These are phyloP conservation scores for Palaemon carinicauda DNA, from an alignment of 1,140 invertebrate genomes.

Conservation along the genomic window DNA sequence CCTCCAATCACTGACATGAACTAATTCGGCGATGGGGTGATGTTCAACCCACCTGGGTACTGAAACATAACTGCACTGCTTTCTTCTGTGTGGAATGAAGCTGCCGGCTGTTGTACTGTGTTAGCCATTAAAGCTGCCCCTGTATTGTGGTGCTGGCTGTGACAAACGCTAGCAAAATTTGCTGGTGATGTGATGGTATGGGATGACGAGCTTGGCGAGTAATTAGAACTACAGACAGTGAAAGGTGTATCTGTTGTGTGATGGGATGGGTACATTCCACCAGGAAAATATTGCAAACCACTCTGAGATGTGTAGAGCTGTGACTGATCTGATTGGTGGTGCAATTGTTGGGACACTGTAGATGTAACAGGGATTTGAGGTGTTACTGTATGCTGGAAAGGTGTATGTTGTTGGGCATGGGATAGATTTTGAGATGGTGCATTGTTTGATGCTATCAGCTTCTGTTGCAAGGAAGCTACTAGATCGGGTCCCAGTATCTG, in stretches of 20 bases:
- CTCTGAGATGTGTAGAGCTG: no score
- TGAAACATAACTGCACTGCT: neutral
- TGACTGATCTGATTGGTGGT: no score
- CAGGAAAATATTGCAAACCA: no score
- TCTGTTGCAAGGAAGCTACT: constrained; percentile 3
- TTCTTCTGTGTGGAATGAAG: neutral
- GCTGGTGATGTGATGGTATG: neutral
- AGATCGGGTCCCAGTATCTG: constrained; percentile 6
- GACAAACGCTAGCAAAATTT: neutral
- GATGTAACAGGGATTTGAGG: no score
- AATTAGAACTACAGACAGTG: no score
- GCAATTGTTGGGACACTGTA: no score
- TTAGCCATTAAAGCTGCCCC: no score
- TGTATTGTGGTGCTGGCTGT: neutral
- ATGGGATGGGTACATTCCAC: no score
- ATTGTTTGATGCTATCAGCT: neutral
- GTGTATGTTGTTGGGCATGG: neutral
- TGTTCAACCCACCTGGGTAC: neutral
- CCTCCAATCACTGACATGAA: neutral
- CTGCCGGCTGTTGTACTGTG: no score
- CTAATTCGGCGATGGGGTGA: neutral
- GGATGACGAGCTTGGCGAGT: neutral
- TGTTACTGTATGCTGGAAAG: neutral
- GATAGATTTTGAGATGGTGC: neutral
- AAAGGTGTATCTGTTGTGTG: no score